Percentiles rank a stretch among this genome's conserved stretches.
These are phyloP conservation scores for Drosophila dunni DNA, from an alignment of 1,140 invertebrate genomes.

Conservation along the genomic window DNA sequence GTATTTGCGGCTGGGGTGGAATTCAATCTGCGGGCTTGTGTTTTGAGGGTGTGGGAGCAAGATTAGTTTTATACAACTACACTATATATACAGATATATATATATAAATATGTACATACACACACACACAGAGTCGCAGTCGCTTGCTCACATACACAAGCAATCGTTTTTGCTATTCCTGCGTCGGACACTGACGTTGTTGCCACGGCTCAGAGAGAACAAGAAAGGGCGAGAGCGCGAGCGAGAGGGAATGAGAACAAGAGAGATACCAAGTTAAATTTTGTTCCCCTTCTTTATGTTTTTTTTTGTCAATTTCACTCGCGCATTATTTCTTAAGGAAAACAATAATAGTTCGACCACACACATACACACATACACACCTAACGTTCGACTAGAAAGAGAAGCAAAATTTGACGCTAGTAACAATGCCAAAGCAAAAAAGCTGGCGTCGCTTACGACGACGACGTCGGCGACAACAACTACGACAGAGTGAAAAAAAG, in stretches of 20 bases:
- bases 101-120: neutral
- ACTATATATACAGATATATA: neutral
- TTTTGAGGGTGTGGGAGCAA: conserved; percentile 32
- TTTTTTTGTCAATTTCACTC: conserved; percentile 51
- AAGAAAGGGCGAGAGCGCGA: neutral
- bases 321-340: conserved; percentile 75
- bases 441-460: conserved; percentile 37
- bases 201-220: conserved; percentile 17
- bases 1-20: conserved; percentile 41
- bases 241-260: conserved; percentile 50
- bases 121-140: neutral
- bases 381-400: conserved; percentile 56
- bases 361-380: conserved; percentile 13
- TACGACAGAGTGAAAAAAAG: conserved; percentile 46
- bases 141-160: conserved; percentile 1
- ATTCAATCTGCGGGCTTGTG: conserved; percentile 39
- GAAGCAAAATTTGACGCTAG: conserved; percentile 56
- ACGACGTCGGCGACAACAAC: conserved; percentile 35
- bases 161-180: conserved; percentile 34
- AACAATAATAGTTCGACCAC: conserved; percentile 66
- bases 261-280: conserved; percentile 18
- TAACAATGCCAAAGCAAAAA: conserved; percentile 35
- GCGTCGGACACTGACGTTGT: conserved; percentile 43
- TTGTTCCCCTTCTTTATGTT: conserved; percentile 57
- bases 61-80: conserved; percentile 52